Percentiles rank a stretch among this genome's conserved stretches.
phyloP scores from a whole-genome alignment of 2,888 invertebrate genomes.

The Xestobium rufovillosum region DNA sequence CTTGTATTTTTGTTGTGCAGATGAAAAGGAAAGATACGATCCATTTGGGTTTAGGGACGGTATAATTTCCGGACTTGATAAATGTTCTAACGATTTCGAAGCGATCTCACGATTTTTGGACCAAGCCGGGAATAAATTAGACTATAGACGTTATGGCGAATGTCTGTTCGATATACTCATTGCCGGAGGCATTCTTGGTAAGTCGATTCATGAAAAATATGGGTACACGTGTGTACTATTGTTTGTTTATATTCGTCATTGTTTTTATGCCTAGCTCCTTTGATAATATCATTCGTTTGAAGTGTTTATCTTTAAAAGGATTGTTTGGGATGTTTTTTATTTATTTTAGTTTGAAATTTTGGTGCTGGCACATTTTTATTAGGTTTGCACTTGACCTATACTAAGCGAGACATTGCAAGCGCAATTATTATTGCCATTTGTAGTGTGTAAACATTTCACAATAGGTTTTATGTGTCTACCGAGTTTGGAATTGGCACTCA shows the following conservation, averaged over 20 bases:
- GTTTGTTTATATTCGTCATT: slow-evolving; percentile 8
- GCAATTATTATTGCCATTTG: too few relatives aligned
- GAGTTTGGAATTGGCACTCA: too few relatives aligned
- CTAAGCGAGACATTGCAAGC: too few relatives aligned
- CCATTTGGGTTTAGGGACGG: slow-evolving; percentile 97
- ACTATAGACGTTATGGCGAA: slow-evolving; percentile 97
- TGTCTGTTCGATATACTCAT: slow-evolving; percentile 96
- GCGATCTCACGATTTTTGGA: slow-evolving; percentile 93
- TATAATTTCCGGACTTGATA: slow-evolving; percentile 89
- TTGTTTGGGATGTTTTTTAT: too few relatives aligned
- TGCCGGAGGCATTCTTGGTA: slow-evolving; percentile 90
- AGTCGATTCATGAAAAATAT: slow-evolving; percentile 34
- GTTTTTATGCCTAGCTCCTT: too few relatives aligned
- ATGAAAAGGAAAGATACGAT: slow-evolving; percentile 99
- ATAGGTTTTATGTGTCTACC: too few relatives aligned
- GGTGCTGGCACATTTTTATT: too few relatives aligned
- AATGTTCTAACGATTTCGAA: slow-evolving; percentile 91
- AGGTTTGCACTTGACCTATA: too few relatives aligned
- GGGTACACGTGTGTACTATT: slow-evolving; percentile 11
- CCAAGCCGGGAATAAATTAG: slow-evolving; percentile 89
- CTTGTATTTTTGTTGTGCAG: slow-evolving; percentile 45
- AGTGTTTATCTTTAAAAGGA: too few relatives aligned
- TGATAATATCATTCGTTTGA: too few relatives aligned
- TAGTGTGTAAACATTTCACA: too few relatives aligned
- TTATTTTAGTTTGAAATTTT: too few relatives aligned